phyloP scores from a whole-genome alignment of 35 echinoderm and acorn worm species.

The Chiridota heheva region DNA sequence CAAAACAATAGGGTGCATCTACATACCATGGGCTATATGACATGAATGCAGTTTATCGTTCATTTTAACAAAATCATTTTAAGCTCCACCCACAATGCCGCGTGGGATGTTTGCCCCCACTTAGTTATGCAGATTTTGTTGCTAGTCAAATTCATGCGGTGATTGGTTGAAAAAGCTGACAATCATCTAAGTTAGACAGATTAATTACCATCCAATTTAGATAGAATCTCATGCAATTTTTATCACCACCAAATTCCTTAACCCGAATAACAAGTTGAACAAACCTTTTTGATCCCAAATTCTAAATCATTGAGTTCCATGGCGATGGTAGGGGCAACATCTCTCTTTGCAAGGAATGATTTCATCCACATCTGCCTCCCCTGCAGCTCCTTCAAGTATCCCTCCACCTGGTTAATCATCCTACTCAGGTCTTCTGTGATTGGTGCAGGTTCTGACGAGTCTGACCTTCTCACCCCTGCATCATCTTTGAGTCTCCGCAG shows the following conservation, averaged over 20 bases:
- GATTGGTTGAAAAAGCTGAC: too few relatives aligned
- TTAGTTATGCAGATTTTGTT: too few relatives aligned
- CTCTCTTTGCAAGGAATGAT: slow-evolving; percentile 72
- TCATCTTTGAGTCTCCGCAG: slow-evolving; percentile 66
- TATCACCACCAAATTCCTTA: not conserved
- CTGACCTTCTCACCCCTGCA: slow-evolving; percentile 46
- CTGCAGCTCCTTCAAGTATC: slow-evolving; percentile 63
- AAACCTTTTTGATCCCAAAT: slow-evolving; percentile 89
- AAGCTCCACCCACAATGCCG: too few relatives aligned
- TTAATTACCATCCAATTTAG: too few relatives aligned
- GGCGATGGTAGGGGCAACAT: slow-evolving; percentile 62
- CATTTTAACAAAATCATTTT: too few relatives aligned
- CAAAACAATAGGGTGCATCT: too few relatives aligned
- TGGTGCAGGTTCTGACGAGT: slow-evolving; percentile 43
- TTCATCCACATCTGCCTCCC: slow-evolving; percentile 82
- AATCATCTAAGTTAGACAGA: too few relatives aligned
- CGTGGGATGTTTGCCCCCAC: too few relatives aligned
- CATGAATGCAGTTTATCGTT: too few relatives aligned
- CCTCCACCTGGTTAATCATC: slow-evolving; percentile 64
- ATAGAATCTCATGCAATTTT: too few relatives aligned
- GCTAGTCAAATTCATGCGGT: too few relatives aligned
- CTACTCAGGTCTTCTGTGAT: slow-evolving; percentile 71
- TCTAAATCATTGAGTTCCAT: slow-evolving; percentile 80
- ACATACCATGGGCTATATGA: too few relatives aligned
- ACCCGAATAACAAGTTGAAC: not conserved